phyloP scores from a whole-genome alignment of 1,140 invertebrate genomes.

The Diplogasteroides magnus region DNA sequence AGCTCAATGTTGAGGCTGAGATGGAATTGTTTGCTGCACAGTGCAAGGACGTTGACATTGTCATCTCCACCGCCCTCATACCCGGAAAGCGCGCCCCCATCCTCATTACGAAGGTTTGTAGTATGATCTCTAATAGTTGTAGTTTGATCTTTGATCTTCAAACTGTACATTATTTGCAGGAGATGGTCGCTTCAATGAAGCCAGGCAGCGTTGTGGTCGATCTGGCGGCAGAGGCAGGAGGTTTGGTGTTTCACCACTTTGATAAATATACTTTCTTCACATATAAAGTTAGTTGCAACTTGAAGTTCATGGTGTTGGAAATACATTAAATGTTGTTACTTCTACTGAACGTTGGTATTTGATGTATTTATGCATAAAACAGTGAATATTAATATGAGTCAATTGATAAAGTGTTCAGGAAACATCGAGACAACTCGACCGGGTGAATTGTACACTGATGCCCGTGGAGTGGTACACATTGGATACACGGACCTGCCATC shows the following conservation, averaged over 20 bases:
- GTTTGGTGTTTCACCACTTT: neutral
- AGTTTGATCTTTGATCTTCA: too few species aligned
- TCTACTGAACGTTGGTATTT: too few species aligned
- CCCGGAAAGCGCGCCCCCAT: conserved; percentile 79
- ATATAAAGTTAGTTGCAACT: too few species aligned
- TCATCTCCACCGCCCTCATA: conserved; percentile 80
- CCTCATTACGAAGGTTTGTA: conserved; percentile 71
- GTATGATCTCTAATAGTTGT: conserved; percentile 9
- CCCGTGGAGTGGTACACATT: conserved; percentile 76
- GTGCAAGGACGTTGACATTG: conserved; percentile 70
- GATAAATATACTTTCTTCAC: neutral
- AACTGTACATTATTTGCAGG: conserved; percentile 58
- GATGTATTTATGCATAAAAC: too few species aligned
- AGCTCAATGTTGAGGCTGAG: conserved; percentile 69
- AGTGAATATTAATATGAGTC: too few species aligned
- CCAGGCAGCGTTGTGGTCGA: conserved; percentile 83
- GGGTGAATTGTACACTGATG: conserved; percentile 67
- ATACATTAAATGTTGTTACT: too few species aligned
- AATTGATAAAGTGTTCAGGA: too few species aligned
- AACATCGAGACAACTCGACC: conserved; percentile 79
- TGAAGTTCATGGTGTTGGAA: too few species aligned
- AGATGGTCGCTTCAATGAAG: conserved; percentile 77
- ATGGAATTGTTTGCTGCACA: conserved; percentile 79
- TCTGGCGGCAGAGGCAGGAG: conserved; percentile 79
- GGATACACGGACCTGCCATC: conserved; percentile 75